A percentile compares a stretch with the other conserved stretches of the same genome.
Conservation (phyloP, 2,113 vertebrate genomes). For the Mellivora capensis region DNA sequence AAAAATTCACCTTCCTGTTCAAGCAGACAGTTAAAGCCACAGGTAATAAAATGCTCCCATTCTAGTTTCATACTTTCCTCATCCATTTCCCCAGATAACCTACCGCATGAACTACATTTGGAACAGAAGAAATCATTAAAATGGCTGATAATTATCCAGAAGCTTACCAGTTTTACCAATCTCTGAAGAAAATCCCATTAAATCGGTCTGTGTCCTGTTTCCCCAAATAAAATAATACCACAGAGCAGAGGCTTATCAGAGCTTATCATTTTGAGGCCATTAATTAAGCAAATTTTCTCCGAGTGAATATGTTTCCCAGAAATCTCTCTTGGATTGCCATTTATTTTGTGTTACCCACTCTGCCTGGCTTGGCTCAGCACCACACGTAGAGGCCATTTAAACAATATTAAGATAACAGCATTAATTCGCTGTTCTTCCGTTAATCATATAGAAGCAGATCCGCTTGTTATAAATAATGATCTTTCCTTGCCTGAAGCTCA, state of each 20-base stretch:
- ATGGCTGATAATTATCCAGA: slow-evolving; percentile 56
- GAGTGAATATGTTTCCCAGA: slow-evolving; percentile 67
- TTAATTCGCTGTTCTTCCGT: slow-evolving; percentile 69
- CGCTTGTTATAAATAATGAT: slow-evolving; percentile 74
- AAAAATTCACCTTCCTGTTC: not conserved
- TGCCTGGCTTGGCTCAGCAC: slow-evolving; percentile 20
- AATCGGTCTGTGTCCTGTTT: slow-evolving; percentile 4
- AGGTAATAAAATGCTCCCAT: not conserved
- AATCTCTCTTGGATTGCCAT: slow-evolving; percentile 64
- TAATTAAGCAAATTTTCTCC: slow-evolving; percentile 72
- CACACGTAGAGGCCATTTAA: slow-evolving; percentile 73
- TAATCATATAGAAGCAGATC: slow-evolving; percentile 69
- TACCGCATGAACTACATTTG: slow-evolving; percentile 20
- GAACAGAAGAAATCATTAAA: slow-evolving; percentile 55
- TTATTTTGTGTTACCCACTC: slow-evolving; percentile 64
- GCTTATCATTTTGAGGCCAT: slow-evolving; percentile 61
- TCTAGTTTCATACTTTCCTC: slow-evolving; percentile 10
- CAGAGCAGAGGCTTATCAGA: slow-evolving; percentile 55
- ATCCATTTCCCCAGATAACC: slow-evolving; percentile 30
- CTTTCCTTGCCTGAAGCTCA: slow-evolving; percentile 65
- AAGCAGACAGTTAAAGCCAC: not conserved
- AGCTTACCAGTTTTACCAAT: slow-evolving; percentile 55
- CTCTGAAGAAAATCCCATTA: slow-evolving; percentile 67
- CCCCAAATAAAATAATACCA: slow-evolving; percentile 64
- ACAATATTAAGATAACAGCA: slow-evolving; percentile 73